Evolutionary conservation across 2,888 invertebrate species (phyloP), one percentile per base, ranked within the genome.

Genomic region (Ennomos erosarius): DNA sequence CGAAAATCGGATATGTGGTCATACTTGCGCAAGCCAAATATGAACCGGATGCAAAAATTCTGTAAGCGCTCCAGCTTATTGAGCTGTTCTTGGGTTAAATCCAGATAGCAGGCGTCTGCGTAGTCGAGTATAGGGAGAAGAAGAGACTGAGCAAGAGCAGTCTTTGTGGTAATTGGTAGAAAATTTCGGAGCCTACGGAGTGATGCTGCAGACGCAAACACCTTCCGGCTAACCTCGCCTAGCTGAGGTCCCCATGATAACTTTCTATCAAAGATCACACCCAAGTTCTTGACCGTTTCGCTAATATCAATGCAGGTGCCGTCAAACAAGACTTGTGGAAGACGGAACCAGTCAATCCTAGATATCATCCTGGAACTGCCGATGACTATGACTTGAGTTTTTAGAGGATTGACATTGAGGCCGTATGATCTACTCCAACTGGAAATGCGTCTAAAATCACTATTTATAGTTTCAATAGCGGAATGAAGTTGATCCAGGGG

Each of bases 101-200:
- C 16, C 16, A 16, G 16, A 16, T 16, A 16, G 16, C 16, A 16
- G 16, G 16, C 16, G 16, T 16, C 16, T 16, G 16, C 16, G 16
- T 16, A 16, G 16, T 16, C 16, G 16, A 16, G 16, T 2, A 16
- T 16, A 16, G 51, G 58, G 12, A 48, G 47, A 8, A 53, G 16
- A 6, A 53, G 13, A 9, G 39, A 43, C 26, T 58, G 52, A 1
- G 43, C 43, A 13, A 58, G 48, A 13, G 52, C 10, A 52, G 44
- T 42, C 38, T 58, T 58, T 16, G 53, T 58, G n/a, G 58, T 10
- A 33, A 48, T 48, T 0, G 58, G 58, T 0, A 52, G 43, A 12
- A 52, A 48, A 10, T 52, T 58, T 0, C 38, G 51, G 0, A 58
- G n/a, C 9, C 47, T 39, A 6, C 36, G 26, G 2, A 47, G n/a